Base-by-base conservation (phyloP, 2,113 vertebrate species). In the Dasyornis broadbenti region DNA sequence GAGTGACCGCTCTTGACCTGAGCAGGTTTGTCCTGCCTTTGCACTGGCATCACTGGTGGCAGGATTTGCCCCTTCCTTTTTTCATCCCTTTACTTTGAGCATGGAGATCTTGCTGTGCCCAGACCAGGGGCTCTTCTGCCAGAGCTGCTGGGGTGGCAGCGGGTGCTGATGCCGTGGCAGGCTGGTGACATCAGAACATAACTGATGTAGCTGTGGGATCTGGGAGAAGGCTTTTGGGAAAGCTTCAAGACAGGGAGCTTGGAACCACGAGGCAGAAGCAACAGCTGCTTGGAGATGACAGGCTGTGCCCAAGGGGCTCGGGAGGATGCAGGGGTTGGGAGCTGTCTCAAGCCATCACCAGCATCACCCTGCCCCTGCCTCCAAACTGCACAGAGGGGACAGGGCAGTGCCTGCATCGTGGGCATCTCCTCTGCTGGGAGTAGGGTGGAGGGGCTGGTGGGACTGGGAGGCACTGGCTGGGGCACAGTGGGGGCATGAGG, bases 181-280 rank as follows among this genome's bases (percentile, higher is more conserved):
- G 49, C 27, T 75, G 78, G 56, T 77, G 91, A 65, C 85, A 91
- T 82, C 77, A 92, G 86, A 37, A n/a, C 21, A 18, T 13, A 56
- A 42, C n/a, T 81, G 71, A 13, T 50, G 75, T 2, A 86, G 42
- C 47, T 82, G 33, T 79, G 86, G 52, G 37, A 44, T 76, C 49
- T 86, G 50, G 47, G 68, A 86, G 70, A 47, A 86, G 82, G 56
- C 40, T 94, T 69, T 64, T 42, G 59, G 87, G 42, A 82, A 35
- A 26, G 35, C 53, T 90, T 78, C 47, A 64, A 26, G n/a, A 45
- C 7, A 3, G 37, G 39, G 49, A 79, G 60, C 61, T 82, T 72
- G 56, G 50, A 52, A 75, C 30, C 49, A 56, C 35, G 39, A 45
- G 64, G 45, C 65, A 79, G 71, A 56, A 35, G 33, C 42, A 80